A percentile compares a stretch with the other conserved stretches of the same genome.
These are phyloP conservation scores for Arnoldichthys spilopterus DNA, from an alignment of 2,797 vertebrate genomes.

Conservation along the genomic window DNA sequence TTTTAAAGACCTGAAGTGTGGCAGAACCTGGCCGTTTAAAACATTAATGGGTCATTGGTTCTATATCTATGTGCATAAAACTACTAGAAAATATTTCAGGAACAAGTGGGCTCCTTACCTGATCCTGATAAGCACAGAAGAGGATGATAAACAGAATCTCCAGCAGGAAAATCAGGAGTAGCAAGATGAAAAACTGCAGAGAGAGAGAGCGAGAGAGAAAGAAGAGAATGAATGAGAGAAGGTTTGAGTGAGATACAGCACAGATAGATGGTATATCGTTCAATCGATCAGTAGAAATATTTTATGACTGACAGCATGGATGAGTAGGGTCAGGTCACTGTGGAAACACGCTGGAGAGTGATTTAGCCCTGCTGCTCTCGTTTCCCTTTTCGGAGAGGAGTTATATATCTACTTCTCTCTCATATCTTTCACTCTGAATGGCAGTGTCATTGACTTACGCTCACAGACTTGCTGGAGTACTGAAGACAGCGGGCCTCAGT, in stretches of 20 bases:
- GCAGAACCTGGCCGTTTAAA: too few relatives aligned
- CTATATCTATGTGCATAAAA: not conserved
- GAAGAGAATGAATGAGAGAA: constrained; percentile 10
- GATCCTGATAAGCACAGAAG: constrained; percentile 93
- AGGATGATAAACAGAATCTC: constrained; percentile 90
- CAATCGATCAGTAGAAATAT: constrained; percentile 3
- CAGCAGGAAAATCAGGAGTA: constrained; percentile 94
- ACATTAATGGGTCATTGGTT: not conserved
- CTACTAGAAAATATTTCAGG: not conserved
- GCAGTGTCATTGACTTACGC: not conserved
- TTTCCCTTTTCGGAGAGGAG: not conserved
- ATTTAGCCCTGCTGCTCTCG: not conserved
- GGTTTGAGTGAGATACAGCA: constrained; percentile 32
- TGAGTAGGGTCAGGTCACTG: not conserved
- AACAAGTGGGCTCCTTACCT: constrained; percentile 78
- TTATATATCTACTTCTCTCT: constrained; percentile 2
- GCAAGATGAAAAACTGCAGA: constrained; percentile 93
- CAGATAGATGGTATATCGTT: not conserved
- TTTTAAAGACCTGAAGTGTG: too few relatives aligned
- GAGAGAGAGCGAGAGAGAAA: constrained; percentile 64
- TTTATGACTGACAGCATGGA: constrained; percentile 14
- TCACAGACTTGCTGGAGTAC: not conserved
- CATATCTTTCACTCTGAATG: not conserved
- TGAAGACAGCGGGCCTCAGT: not conserved
- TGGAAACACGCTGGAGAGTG: not conserved